Percentiles rank a stretch among this genome's conserved stretches.
phyloP scores from a whole-genome alignment of 1,140 invertebrate genomes.

The Hylaeus volcanicus region DNA sequence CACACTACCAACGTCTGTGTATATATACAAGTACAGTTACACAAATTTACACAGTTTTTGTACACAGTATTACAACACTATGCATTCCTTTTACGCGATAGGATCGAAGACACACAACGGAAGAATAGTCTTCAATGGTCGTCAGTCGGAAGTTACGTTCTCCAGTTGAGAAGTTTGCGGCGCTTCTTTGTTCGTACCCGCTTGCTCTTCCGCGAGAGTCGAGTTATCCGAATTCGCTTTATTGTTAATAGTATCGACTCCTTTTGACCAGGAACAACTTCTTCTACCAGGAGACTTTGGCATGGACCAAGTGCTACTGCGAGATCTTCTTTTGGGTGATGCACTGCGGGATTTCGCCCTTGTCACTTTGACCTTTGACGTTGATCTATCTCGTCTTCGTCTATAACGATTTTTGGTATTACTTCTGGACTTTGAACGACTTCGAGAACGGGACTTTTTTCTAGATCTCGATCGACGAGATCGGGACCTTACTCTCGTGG shows the following conservation, averaged over 20 bases:
- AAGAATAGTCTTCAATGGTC: not conserved
- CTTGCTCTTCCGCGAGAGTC: not conserved
- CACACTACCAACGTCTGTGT: not conserved
- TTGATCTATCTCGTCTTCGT: constrained; percentile 47
- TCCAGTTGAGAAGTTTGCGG: constrained; percentile 25
- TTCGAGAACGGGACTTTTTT: constrained; percentile 46
- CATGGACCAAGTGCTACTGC: constrained; percentile 77
- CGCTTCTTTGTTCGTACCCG: constrained; percentile 10
- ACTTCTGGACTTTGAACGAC: constrained; percentile 52
- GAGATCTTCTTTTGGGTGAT: constrained; percentile 66
- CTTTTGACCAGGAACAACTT: constrained; percentile 76
- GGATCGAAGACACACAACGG: constrained; percentile 6
- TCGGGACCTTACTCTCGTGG: constrained; percentile 47
- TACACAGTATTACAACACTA: not conserved
- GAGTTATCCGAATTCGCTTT: constrained; percentile 21
- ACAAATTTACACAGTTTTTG: constrained; percentile 2
- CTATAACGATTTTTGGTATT: constrained; percentile 50
- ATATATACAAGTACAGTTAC: not conserved
- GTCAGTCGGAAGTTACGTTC: constrained; percentile 35
- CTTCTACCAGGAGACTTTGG: constrained; percentile 72
- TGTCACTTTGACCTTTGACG: constrained; percentile 65
- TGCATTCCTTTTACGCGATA: not conserved
- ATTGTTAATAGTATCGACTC: constrained; percentile 44
- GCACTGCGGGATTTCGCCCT: constrained; percentile 66
- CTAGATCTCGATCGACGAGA: constrained; percentile 40